A percentile compares a stretch with the other conserved stretches of the same genome.
phyloP scores from a whole-genome alignment of 2,797 vertebrate genomes.

The Mus caroli region DNA sequence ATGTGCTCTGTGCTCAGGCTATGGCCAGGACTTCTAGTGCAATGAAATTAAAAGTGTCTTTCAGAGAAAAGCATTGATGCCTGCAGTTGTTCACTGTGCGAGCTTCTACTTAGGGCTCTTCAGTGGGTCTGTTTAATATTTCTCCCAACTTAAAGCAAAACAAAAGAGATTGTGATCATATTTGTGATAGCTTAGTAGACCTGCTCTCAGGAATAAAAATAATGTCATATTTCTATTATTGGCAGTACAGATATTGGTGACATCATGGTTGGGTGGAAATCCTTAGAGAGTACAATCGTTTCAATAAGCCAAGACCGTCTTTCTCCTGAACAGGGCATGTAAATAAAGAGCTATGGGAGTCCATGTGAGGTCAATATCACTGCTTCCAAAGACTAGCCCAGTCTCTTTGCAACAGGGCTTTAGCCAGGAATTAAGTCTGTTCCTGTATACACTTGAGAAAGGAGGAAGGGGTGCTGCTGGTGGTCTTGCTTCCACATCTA shows the following conservation, averaged over 20 bases:
- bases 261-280: neutral
- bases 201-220: neutral
- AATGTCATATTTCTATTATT: neutral
- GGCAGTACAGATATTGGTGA: neutral
- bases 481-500: neutral
- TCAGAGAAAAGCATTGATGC: neutral
- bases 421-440: neutral
- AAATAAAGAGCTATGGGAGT: neutral
- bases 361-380: neutral
- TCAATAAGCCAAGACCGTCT: neutral
- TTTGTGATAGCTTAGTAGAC: slow-evolving; percentile 12
- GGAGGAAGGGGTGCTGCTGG: neutral
- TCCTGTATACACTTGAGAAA: neutral
- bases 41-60: neutral
- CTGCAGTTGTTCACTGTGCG: neutral
- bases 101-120: neutral
- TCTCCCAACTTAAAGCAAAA: neutral
- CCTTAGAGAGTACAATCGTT: neutral
- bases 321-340: neutral
- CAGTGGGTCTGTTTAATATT: neutral
- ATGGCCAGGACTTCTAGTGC: neutral
- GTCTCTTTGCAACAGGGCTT: neutral
- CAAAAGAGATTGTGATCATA: neutral
- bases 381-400: neutral
- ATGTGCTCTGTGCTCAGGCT: neutral